These are phyloP conservation scores for Rhabdornis inornatus DNA, from an alignment of 2,113 vertebrate genomes.

Conservation along the genomic window DNA sequence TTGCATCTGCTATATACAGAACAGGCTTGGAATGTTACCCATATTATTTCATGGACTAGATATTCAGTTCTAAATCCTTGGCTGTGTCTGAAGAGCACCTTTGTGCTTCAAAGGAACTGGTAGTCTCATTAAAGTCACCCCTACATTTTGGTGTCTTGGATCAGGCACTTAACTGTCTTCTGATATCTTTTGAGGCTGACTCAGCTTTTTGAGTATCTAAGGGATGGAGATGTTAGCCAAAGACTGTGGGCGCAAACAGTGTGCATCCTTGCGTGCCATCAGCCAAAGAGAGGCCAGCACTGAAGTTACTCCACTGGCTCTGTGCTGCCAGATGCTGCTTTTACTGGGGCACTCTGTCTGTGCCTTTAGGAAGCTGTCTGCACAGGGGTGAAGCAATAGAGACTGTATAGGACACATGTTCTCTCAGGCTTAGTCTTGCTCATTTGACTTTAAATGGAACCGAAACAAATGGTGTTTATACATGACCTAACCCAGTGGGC, in stretches of 20 bases:
- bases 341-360: accelerated
- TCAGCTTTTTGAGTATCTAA: background rate
- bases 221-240: background rate
- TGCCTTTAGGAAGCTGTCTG: background rate
- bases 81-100: background rate
- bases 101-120: background rate
- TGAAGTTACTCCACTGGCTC: background rate
- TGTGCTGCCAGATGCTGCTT: background rate
- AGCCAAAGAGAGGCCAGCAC: background rate
- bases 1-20: background rate
- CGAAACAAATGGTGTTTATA: background rate
- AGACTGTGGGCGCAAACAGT: background rate
- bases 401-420: background rate
- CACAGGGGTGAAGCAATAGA: background rate
- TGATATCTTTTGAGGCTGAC: background rate
- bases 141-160: accelerated
- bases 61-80: background rate
- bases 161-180: background rate
- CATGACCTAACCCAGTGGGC: background rate
- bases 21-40: background rate
- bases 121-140: background rate
- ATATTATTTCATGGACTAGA: background rate
- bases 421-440: background rate
- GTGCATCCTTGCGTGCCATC: background rate
- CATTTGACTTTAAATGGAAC: background rate